Conservation (phyloP, 2,797 vertebrate genomes). For the Coregonus suidteri region DNA sequence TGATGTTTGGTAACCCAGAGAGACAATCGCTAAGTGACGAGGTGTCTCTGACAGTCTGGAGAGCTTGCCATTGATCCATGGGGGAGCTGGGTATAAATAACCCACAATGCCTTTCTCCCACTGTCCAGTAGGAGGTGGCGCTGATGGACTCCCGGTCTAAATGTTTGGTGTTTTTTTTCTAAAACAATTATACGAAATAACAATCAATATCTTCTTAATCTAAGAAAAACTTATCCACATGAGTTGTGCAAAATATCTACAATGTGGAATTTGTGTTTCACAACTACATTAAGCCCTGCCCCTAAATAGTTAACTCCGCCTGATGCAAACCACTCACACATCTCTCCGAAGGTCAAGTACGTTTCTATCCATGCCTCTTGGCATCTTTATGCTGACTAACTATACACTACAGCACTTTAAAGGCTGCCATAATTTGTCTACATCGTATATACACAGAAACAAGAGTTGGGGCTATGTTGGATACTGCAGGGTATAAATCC, state of each 20-base stretch:
- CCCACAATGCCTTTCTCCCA: conserved; percentile 16
- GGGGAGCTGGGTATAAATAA: conserved; percentile 3
- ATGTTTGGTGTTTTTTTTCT: not conserved
- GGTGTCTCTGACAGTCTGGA: conserved; percentile 1
- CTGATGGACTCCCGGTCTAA: not conserved
- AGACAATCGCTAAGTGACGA: not conserved
- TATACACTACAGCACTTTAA: not conserved
- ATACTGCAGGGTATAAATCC: not conserved
- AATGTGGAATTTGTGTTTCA: not conserved
- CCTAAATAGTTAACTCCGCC: not conserved
- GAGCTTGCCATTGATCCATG: not conserved
- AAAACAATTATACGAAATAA: not conserved
- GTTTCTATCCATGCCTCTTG: not conserved
- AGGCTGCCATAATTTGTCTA: not conserved
- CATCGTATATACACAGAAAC: not conserved
- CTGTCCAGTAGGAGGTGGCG: not conserved
- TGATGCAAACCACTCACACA: not conserved
- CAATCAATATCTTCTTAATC: not conserved
- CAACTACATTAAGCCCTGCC: not conserved
- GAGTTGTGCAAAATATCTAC: not conserved
- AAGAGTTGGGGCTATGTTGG: not conserved
- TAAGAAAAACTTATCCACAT: not conserved
- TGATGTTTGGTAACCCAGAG: conserved; percentile 8
- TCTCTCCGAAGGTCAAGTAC: not conserved
- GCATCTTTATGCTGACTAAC: too few relatives aligned